Evolutionary conservation across 2,888 invertebrate genomes (phyloP).

Genomic region (Rhingia rostrata): DNA sequence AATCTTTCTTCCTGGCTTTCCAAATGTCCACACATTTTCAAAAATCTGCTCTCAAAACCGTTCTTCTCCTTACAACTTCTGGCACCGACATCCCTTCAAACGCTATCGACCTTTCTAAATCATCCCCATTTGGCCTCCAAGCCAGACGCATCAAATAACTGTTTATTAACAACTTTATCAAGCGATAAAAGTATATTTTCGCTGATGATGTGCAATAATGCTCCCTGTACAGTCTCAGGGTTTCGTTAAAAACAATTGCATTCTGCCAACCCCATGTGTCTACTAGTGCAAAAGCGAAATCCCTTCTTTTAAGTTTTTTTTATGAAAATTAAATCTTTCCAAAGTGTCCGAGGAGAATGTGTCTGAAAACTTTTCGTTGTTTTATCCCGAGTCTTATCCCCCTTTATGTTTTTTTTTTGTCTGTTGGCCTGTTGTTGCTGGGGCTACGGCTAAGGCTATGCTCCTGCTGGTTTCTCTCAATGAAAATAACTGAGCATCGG

Average conservation of each 20-base stretch:
- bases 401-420: not conserved
- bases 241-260: constrained; percentile 42
- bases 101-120: too few species aligned
- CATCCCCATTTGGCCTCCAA: not conserved
- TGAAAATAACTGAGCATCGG: constrained; percentile 62
- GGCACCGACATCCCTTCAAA: too few species aligned
- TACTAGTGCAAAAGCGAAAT: constrained; percentile 6
- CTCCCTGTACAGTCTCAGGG: not conserved
- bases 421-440: constrained; percentile 32
- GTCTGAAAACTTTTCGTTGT: constrained; percentile 70
- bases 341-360: constrained; percentile 72
- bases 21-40: too few species aligned
- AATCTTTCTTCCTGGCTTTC: too few species aligned
- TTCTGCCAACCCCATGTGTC: constrained; percentile 18
- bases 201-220: constrained; percentile 18
- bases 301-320: constrained; percentile 37
- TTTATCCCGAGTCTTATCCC: constrained; percentile 28
- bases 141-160: not conserved
- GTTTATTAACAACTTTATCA: constrained; percentile 10
- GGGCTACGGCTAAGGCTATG: not conserved
- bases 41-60: too few species aligned
- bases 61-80: too few species aligned
- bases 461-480: constrained; percentile 10
- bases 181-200: constrained; percentile 26
- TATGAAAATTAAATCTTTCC: constrained; percentile 67